Conservation (phyloP, 2,888 invertebrate species). For the Bugulina stolonifera region DNA sequence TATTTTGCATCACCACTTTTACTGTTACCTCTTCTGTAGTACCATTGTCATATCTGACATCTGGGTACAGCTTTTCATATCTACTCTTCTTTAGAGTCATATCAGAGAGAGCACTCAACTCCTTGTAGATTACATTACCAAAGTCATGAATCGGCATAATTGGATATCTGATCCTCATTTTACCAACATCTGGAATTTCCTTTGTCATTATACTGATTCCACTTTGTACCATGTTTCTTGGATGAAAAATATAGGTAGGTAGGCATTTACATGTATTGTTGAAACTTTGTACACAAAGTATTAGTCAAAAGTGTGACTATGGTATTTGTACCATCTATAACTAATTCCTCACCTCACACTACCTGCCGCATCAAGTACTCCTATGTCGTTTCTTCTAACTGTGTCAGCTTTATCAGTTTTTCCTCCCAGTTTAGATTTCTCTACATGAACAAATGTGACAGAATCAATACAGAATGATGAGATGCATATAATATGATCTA, state of each 20-base stretch:
- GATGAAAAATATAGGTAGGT: no score
- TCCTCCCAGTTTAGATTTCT: not conserved
- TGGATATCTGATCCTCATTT: conserved; percentile 37
- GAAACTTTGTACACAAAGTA: not conserved
- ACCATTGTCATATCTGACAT: not conserved
- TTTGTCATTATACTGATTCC: conserved; percentile 23
- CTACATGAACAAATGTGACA: no score
- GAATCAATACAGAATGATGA: no score
- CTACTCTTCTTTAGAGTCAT: conserved; percentile 21
- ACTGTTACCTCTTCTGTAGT: conserved; percentile 16
- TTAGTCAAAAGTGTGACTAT: not conserved
- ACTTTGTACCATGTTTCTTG: not conserved
- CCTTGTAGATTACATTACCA: conserved; percentile 36
- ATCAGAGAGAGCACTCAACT: conserved; percentile 30
- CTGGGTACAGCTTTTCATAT: conserved; percentile 7
- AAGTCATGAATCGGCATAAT: conserved; percentile 39
- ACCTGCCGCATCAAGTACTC: conserved; percentile 13
- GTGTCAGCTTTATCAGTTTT: conserved; percentile 19
- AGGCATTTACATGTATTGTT: no score
- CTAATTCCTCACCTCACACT: conserved; percentile 5
- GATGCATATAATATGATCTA: not conserved
- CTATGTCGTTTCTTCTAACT: not conserved
- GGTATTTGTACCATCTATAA: no score
- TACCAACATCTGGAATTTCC: conserved; percentile 36
- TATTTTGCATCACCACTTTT: no score